A percentile compares a stretch with the other conserved stretches of the same genome.
phyloP scores from a whole-genome alignment of 1,140 invertebrate genomes.

The Diabrotica undecimpunctata region DNA sequence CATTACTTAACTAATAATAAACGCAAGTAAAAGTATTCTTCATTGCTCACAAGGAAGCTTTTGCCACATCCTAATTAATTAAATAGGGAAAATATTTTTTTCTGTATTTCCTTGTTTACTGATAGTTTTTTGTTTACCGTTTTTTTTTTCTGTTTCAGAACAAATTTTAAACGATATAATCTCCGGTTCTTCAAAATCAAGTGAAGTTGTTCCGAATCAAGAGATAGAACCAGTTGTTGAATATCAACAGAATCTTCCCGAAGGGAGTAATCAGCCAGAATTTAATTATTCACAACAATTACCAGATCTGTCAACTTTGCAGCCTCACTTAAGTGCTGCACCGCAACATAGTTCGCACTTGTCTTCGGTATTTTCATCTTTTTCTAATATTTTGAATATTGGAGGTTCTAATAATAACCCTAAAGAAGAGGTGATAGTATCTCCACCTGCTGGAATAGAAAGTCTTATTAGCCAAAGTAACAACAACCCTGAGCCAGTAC shows the following conservation, averaged over 20 bases:
- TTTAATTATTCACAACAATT: background rate
- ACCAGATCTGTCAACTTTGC: conserved; percentile 3
- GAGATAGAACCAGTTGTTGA: background rate
- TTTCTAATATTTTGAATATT: conserved; percentile 14
- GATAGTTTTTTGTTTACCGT: no score
- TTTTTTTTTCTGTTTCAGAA: no score
- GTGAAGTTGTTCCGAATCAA: background rate
- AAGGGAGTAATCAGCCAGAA: background rate
- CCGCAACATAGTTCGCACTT: background rate
- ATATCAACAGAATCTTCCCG: background rate
- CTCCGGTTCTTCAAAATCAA: background rate
- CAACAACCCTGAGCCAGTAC: conserved; percentile 7
- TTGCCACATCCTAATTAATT: no score
- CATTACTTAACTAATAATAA: no score
- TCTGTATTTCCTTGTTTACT: no score
- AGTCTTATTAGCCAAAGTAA: background rate
- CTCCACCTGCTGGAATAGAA: conserved; percentile 9
- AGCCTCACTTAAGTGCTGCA: conserved; percentile 4
- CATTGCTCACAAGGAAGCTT: no score
- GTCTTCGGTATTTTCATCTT: conserved; percentile 14
- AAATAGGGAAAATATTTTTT: no score
- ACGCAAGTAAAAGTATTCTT: no score
- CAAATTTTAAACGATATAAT: no score
- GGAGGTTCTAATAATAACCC: conserved; percentile 6
- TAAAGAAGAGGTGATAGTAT: conserved; percentile 5